phyloP scores from a whole-genome alignment of 2,113 vertebrate species.

The Brevimyrus niger region DNA sequence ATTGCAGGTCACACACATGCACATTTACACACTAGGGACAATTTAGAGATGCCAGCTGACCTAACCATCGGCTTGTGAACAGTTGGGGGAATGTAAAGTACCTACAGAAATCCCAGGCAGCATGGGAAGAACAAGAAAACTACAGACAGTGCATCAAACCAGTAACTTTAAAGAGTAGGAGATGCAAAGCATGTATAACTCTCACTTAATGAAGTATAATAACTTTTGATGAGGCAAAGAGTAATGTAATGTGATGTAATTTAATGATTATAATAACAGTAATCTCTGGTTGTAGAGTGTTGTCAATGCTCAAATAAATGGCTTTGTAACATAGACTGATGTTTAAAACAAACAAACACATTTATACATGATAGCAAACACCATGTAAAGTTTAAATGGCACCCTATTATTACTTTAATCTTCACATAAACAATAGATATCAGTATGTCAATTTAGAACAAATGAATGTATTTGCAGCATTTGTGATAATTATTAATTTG shows the following conservation, averaged over 20 bases:
- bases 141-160: not conserved
- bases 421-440: not conserved
- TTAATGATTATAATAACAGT: not conserved
- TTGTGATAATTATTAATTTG: not conserved
- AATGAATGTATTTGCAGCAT: not conserved
- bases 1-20: not conserved
- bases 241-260: not conserved
- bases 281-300: not conserved
- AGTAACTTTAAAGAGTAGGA: not conserved
- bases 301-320: not conserved
- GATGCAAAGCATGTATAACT: not conserved
- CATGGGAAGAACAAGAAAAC: not conserved
- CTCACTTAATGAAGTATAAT: not conserved
- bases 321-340: not conserved
- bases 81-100: not conserved
- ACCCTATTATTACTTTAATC: not conserved
- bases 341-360: not conserved
- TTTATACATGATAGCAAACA: not conserved
- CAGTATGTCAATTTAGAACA: not conserved
- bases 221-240: not conserved
- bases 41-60: not conserved
- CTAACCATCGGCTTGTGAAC: not conserved
- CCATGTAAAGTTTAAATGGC: not conserved
- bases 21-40: not conserved
- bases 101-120: not conserved